Evolutionary conservation across 2,113 vertebrate species (phyloP).

Genomic region (Myrmecobius fasciatus): DNA sequence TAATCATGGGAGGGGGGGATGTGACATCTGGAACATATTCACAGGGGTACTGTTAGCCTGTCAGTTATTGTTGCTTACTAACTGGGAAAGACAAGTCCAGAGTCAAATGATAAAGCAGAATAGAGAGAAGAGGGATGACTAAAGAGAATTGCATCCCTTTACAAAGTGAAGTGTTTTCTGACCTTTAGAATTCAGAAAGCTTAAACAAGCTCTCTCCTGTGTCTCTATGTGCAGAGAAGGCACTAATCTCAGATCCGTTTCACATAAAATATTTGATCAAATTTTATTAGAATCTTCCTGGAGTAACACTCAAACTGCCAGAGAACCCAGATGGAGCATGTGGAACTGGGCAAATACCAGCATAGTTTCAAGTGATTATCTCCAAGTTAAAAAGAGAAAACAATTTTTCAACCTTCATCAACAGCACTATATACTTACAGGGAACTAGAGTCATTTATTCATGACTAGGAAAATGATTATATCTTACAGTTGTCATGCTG

Average conservation of each 20-base stretch:
- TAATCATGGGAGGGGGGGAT: constrained; percentile 55
- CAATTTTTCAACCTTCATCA: not conserved
- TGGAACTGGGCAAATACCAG: constrained; percentile 36
- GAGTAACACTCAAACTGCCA: not conserved
- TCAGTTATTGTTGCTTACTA: constrained; percentile 2
- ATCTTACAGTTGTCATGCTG: not conserved
- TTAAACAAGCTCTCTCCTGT: constrained; percentile 46
- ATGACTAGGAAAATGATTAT: not conserved
- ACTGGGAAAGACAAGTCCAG: constrained; percentile 40
- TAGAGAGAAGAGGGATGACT: constrained; percentile 42
- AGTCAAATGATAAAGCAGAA: constrained; percentile 38
- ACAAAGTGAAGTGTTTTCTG: constrained; percentile 57
- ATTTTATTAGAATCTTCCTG: constrained; percentile 48
- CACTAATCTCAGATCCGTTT: constrained; percentile 56
- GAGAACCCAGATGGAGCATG: constrained; percentile 36
- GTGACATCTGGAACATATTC: constrained; percentile 17
- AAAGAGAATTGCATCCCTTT: constrained; percentile 56
- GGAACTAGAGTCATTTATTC: not conserved
- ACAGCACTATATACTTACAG: not conserved
- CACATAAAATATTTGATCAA: constrained; percentile 67
- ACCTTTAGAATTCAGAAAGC: constrained; percentile 76
- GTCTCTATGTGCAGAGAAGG: constrained; percentile 45
- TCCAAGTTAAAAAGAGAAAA: constrained; percentile 39
- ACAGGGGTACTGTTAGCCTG: not conserved
- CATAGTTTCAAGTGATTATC: not conserved